A percentile compares a stretch with the other conserved stretches of the same genome.
phyloP scores from a whole-genome alignment of 2,888 invertebrate genomes.

The Empis livida region DNA sequence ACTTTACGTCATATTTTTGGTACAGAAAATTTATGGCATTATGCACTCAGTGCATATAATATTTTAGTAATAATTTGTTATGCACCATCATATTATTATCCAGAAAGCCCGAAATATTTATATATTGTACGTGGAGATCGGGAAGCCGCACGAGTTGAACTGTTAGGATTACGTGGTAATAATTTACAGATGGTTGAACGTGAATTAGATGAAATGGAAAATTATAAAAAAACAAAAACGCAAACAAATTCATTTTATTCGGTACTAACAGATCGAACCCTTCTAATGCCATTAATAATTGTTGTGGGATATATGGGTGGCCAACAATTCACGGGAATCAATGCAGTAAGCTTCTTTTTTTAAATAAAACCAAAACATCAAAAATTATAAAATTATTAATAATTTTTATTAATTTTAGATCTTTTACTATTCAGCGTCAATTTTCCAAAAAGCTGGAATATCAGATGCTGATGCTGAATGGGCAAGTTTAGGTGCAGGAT shows the following conservation, averaged over 20 bases:
- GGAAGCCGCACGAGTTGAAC: constrained; percentile 48
- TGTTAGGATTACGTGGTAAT: constrained; percentile 50
- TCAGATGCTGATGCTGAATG: constrained; percentile 46
- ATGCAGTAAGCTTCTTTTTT: constrained; percentile 47
- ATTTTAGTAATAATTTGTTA: constrained; percentile 56
- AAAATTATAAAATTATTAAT: too few species aligned
- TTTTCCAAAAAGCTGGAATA: constrained; percentile 62
- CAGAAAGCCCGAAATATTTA: constrained; percentile 84
- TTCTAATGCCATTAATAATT: constrained; percentile 60
- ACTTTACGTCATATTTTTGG: constrained; percentile 36
- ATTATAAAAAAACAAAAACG: constrained; percentile 35
- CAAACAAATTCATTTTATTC: constrained; percentile 44
- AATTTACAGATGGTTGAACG: constrained; percentile 39
- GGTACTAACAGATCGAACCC: constrained; percentile 43
- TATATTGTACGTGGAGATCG: constrained; percentile 55
- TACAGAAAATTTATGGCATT: constrained; percentile 58
- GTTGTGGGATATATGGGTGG: constrained; percentile 56
- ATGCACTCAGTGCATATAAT: constrained; percentile 57
- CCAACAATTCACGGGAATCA: constrained; percentile 83
- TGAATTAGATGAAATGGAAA: constrained; percentile 49
- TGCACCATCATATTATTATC: constrained; percentile 50
- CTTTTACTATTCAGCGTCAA: constrained; percentile 73
- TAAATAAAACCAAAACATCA: too few species aligned
- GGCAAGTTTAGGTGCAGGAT: constrained; percentile 69
- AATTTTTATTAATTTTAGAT: constrained; percentile 19